A percentile compares a stretch with the other conserved stretches of the same genome.
Conservation (phyloP, 2,888 invertebrate species). For the Dilophus febrilis region DNA sequence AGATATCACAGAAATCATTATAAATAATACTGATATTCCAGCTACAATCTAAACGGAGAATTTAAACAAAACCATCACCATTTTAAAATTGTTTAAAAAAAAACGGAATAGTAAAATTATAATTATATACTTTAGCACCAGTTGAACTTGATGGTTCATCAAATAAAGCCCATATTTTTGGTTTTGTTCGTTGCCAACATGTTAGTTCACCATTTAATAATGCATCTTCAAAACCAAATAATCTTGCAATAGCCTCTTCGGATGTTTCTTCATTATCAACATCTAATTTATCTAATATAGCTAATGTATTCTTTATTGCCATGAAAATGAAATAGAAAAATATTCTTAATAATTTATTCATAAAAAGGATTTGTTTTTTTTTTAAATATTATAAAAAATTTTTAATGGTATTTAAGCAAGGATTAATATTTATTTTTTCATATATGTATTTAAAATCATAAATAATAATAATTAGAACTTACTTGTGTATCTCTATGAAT, state of each 20-base stretch:
- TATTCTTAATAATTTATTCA: not conserved
- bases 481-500: constrained; percentile 46
- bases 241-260: constrained; percentile 92
- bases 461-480: constrained; percentile 9
- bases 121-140: constrained; percentile 70
- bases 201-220: constrained; percentile 78
- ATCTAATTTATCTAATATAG: constrained; percentile 92
- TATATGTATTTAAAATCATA: too few species aligned
- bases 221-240: constrained; percentile 93
- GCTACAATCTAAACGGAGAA: constrained; percentile 71
- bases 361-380: not conserved
- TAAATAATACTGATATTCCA: constrained; percentile 86
- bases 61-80: too few species aligned
- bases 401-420: too few species aligned
- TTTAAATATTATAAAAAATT: too few species aligned
- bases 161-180: constrained; percentile 96
- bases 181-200: constrained; percentile 95
- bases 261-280: constrained; percentile 95
- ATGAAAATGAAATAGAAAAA: not conserved
- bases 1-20: constrained; percentile 89
- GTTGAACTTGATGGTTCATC: constrained; percentile 98
- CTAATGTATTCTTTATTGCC: constrained; percentile 51
- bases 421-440: too few species aligned
- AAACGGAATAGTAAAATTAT: not conserved
- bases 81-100: too few species aligned